A percentile compares a stretch with the other conserved stretches of the same genome.
Evolutionary conservation across 2,888 invertebrate genomes (phyloP).

Genomic region (Acheta domesticus): DNA sequence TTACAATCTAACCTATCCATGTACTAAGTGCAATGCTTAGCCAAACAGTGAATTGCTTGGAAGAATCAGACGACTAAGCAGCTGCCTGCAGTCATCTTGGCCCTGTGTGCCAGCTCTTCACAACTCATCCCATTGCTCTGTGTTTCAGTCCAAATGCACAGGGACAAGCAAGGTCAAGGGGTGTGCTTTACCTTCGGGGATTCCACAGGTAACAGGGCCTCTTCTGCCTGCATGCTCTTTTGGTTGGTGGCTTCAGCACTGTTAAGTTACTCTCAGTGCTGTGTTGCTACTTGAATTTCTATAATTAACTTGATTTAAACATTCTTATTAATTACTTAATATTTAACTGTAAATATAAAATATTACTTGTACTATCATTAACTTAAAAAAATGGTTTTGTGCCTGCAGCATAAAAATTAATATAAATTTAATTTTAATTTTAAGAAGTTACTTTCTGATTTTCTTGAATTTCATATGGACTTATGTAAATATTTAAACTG

Average conservation of each 20-base stretch:
- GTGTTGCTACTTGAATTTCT: background rate
- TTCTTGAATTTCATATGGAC: background rate
- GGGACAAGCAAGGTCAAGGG: conserved; percentile 39
- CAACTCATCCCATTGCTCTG: conserved; percentile 27
- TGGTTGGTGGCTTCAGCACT: background rate
- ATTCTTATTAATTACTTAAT: background rate
- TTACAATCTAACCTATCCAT: no score
- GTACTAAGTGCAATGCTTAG: no score
- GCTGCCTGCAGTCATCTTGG: conserved; percentile 5
- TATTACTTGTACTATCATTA: no score
- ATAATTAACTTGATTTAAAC: background rate
- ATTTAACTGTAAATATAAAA: no score
- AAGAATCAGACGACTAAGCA: background rate
- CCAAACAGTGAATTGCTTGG: background rate
- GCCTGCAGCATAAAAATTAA: background rate
- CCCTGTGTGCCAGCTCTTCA: conserved; percentile 19
- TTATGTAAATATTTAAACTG: background rate
- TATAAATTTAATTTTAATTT: background rate
- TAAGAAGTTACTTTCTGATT: background rate
- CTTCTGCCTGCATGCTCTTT: conserved; percentile 10
- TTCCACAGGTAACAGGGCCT: conserved; percentile 58
- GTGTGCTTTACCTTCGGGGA: conserved; percentile 71
- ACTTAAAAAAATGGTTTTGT: no score
- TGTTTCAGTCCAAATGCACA: conserved; percentile 41
- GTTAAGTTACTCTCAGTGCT: background rate